Conservation (phyloP, 1,140 invertebrate species). For the Anthonomus grandis region DNA sequence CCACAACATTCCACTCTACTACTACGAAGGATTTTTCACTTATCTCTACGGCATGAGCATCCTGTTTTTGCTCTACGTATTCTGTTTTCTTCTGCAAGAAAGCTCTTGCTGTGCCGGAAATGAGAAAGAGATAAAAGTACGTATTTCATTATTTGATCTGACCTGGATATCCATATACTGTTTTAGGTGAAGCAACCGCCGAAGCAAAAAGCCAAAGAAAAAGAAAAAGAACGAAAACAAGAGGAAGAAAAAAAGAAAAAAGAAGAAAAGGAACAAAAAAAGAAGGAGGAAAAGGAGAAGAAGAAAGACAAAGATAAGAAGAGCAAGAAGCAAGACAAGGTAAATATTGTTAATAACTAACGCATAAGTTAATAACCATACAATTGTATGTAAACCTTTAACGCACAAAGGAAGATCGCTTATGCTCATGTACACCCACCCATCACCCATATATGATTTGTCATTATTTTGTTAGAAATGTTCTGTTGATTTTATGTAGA, state of each 20-base stretch:
- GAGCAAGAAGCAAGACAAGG: slow-evolving; percentile 59
- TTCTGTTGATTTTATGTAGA: slow-evolving; percentile 8
- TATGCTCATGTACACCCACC: too few relatives aligned
- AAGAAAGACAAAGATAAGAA: slow-evolving; percentile 51
- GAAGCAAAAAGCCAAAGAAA: slow-evolving; percentile 55
- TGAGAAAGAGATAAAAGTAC: slow-evolving; percentile 53
- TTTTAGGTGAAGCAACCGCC: slow-evolving; percentile 29
- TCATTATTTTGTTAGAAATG: too few relatives aligned
- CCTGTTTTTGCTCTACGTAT: slow-evolving; percentile 92
- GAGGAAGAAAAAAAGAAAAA: slow-evolving; percentile 62
- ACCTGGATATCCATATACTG: not conserved
- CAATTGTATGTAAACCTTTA: not conserved
- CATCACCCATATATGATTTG: too few relatives aligned
- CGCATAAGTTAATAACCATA: too few relatives aligned
- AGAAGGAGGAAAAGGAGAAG: slow-evolving; percentile 53
- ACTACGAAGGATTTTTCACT: slow-evolving; percentile 96
- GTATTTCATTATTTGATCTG: slow-evolving; percentile 1
- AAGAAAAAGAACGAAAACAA: slow-evolving; percentile 66
- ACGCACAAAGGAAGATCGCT: slow-evolving; percentile 23
- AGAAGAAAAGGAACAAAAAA: slow-evolving; percentile 62
- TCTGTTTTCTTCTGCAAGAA: slow-evolving; percentile 93
- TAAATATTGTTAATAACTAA: slow-evolving; percentile 29
- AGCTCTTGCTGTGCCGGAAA: slow-evolving; percentile 74
- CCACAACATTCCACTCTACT: slow-evolving; percentile 84
- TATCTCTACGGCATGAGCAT: slow-evolving; percentile 95